Conservation (phyloP, 1,140 invertebrate species). For the Drosophila repletoides region DNA sequence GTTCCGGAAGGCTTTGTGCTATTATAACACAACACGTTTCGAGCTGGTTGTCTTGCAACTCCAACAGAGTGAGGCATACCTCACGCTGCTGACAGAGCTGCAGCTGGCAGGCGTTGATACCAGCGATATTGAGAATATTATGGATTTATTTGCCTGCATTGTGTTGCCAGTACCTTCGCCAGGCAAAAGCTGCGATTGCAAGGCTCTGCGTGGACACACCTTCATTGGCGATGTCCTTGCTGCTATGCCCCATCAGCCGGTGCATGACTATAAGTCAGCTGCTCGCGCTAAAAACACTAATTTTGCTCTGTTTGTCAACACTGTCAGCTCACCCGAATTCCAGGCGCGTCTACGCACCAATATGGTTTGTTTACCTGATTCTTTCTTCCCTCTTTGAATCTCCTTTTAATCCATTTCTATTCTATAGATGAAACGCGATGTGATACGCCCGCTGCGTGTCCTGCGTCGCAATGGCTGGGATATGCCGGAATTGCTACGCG, state of each 20-base stretch:
- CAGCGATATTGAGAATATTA: constrained; percentile 41
- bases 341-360: constrained; percentile 38
- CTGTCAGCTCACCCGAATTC: constrained; percentile 39
- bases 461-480: constrained; percentile 60
- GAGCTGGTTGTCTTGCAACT: constrained; percentile 26
- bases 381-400: neutral
- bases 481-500: constrained; percentile 36
- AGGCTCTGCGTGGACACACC: constrained; percentile 29
- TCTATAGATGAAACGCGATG: constrained; percentile 49
- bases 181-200: constrained; percentile 39
- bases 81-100: constrained; percentile 27
- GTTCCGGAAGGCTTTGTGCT: constrained; percentile 55
- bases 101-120: constrained; percentile 29
- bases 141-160: constrained; percentile 53
- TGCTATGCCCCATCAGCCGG: constrained; percentile 33
- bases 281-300: constrained; percentile 1
- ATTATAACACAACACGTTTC: constrained; percentile 51
- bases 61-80: constrained; percentile 38
- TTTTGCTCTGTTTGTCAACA: constrained; percentile 39
- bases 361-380: constrained; percentile 34
- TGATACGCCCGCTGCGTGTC: constrained; percentile 25
- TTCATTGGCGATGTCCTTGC: constrained; percentile 50
- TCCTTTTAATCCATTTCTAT: neutral
- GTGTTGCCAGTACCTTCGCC: constrained; percentile 11
- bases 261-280: constrained; percentile 24